phyloP scores from a whole-genome alignment of 1,140 invertebrate species.

The Drosophila willistoni region DNA sequence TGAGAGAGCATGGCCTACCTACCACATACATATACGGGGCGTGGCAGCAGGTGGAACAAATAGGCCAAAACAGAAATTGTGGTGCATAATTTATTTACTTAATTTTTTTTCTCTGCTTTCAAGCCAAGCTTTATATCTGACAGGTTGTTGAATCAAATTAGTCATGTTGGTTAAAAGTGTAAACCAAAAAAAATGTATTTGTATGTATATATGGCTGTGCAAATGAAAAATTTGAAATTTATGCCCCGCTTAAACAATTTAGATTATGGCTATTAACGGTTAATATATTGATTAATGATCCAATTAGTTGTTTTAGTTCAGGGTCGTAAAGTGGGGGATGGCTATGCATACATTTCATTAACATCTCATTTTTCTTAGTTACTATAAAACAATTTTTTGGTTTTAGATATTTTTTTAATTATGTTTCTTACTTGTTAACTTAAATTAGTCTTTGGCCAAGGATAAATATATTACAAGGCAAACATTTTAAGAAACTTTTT shows the following conservation, averaged over 20 bases:
- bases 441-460: too few species aligned
- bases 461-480: too few species aligned
- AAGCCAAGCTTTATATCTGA: background rate
- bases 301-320: background rate
- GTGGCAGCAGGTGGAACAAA: conserved; percentile 9
- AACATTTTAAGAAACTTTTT: too few species aligned
- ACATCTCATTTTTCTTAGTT: too few species aligned
- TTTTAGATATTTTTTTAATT: too few species aligned
- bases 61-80: conserved; percentile 11
- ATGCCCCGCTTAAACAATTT: background rate
- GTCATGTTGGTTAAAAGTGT: background rate
- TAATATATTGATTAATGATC: conserved; percentile 9
- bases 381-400: too few species aligned
- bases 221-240: conserved; percentile 8
- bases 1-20: conserved; percentile 2
- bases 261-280: conserved; percentile 8
- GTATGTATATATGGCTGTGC: background rate
- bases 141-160: background rate
- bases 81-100: background rate
- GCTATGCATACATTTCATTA: too few species aligned
- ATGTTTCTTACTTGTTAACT: too few species aligned
- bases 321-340: background rate
- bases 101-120: too few species aligned
- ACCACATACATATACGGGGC: background rate
- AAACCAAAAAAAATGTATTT: background rate